Evolutionary conservation across 2,888 invertebrate genomes (phyloP).

Genomic region (Coecobrya sp.): DNA sequence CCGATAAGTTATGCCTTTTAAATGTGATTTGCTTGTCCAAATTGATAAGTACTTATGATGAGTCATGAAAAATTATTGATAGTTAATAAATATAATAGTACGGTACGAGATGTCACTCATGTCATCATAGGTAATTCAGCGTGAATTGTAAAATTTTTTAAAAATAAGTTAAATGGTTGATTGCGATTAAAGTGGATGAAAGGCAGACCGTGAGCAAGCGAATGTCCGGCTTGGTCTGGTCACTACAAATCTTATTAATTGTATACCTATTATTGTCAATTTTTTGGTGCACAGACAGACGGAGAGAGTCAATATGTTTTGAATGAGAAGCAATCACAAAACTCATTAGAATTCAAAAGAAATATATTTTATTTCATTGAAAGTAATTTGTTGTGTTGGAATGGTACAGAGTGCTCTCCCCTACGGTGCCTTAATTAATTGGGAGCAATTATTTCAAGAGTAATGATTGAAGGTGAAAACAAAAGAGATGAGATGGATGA

Average conservation of each 20-base stretch:
- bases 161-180: slow-evolving; percentile 16
- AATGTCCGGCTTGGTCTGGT: background rate
- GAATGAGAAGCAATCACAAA: background rate
- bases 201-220: background rate
- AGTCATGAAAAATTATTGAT: background rate
- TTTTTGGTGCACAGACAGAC: background rate
- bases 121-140: background rate
- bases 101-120: background rate
- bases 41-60: background rate
- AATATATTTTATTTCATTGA: background rate
- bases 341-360: background rate
- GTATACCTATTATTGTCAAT: slow-evolving; percentile 39
- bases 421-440: slow-evolving; percentile 5
- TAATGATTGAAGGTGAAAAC: background rate
- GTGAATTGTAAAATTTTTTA: background rate
- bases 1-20: background rate
- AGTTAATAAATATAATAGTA: background rate
- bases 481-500: background rate
- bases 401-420: background rate
- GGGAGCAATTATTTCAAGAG: slow-evolving; percentile 11
- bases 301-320: slow-evolving; percentile 3
- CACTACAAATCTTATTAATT: slow-evolving; percentile 29
- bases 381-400: background rate
- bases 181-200: slow-evolving; percentile 11
- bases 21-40: background rate